A percentile compares a stretch with the other conserved stretches of the same genome.
phyloP scores from a whole-genome alignment of 2,888 invertebrate species.

The Ernsta delagoae region DNA sequence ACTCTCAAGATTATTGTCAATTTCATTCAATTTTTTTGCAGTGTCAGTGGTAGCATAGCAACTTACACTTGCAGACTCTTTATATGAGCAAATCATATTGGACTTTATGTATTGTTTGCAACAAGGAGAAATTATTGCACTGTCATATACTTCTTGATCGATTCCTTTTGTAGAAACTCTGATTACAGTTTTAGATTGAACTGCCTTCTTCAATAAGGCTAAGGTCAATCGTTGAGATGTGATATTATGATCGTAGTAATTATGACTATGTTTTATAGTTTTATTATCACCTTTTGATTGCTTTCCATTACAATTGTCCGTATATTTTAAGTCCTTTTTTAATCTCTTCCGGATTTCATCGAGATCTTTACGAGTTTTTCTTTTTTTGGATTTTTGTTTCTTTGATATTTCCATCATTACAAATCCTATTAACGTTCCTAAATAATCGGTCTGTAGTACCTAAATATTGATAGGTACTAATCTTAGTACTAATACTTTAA shows the following conservation, averaged over 20 bases:
- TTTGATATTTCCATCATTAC: conserved; percentile 35
- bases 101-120: conserved; percentile 10
- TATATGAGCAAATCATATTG: neutral
- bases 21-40: neutral
- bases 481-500: too few species aligned
- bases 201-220: conserved; percentile 63
- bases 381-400: conserved; percentile 61
- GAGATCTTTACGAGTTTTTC: conserved; percentile 66
- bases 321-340: conserved; percentile 37
- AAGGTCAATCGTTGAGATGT: conserved; percentile 66
- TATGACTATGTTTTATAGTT: conserved; percentile 35
- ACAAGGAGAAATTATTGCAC: conserved; percentile 9
- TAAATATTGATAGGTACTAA: too few species aligned
- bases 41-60: neutral
- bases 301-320: too few species aligned
- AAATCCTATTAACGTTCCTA: too few species aligned
- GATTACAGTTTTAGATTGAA: conserved; percentile 70
- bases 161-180: conserved; percentile 55
- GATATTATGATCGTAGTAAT: conserved; percentile 49
- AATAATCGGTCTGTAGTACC: too few species aligned
- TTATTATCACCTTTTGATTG: conserved; percentile 30
- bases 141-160: conserved; percentile 26
- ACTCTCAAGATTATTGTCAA: conserved; percentile 39
- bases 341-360: conserved; percentile 68
- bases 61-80: neutral